Conservation (phyloP, 1,140 invertebrate genomes). For the Papilio dardanus region DNA sequence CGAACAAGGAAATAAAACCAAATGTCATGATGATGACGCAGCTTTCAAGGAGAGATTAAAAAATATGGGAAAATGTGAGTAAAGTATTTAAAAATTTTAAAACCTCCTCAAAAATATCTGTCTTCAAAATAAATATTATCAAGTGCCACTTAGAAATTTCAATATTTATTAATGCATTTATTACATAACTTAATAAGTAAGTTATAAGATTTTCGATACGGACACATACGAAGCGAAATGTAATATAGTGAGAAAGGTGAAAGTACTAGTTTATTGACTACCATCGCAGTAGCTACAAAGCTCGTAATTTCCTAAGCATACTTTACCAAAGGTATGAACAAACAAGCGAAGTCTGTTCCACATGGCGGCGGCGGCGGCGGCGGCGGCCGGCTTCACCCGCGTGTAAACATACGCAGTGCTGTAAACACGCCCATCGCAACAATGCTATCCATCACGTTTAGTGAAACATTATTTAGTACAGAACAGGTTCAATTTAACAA, state of each 20-base stretch:
- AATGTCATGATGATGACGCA: constrained; percentile 89
- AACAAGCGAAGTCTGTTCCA: constrained; percentile 1
- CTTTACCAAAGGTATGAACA: constrained; percentile 6
- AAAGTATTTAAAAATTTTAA: too few species aligned
- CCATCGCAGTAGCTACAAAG: not conserved
- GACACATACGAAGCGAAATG: not conserved
- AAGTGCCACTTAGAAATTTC: not conserved
- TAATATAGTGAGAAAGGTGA: not conserved
- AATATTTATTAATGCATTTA: not conserved
- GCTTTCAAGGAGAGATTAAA: constrained; percentile 91
- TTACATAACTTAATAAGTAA: not conserved
- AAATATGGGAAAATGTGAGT: constrained; percentile 93
- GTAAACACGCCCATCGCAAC: constrained; percentile 2
- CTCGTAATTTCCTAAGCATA: not conserved
- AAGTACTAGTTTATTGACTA: constrained; percentile 15
- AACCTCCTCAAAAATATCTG: too few species aligned
- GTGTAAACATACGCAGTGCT: constrained; percentile 16
- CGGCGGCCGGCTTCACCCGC: not conserved
- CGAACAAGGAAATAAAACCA: constrained; percentile 83
- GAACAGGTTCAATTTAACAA: constrained; percentile 13
- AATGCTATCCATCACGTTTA: constrained; percentile 22
- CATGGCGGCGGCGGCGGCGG: not conserved
- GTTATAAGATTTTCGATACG: not conserved
- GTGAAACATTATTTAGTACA: not conserved
- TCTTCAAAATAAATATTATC: not conserved